Conservation (phyloP, 1,140 invertebrate species). For the Kradibia gibbosae region DNA sequence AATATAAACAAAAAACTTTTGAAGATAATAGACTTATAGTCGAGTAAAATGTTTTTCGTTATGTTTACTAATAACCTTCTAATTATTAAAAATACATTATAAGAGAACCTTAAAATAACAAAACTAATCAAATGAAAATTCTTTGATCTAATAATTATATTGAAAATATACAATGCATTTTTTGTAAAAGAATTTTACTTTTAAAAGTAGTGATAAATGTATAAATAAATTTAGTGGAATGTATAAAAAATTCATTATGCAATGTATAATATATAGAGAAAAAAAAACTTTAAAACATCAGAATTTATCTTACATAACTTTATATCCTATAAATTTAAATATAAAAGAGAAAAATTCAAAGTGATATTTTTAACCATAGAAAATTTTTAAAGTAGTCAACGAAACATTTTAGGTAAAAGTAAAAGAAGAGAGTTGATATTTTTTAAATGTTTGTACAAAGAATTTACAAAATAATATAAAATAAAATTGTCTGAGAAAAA, state of each 20-base stretch:
- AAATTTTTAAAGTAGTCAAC: neutral
- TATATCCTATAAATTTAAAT: neutral
- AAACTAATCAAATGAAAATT: too few relatives aligned
- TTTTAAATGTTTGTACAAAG: too few relatives aligned
- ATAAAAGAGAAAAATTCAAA: neutral
- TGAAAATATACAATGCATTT: too few relatives aligned
- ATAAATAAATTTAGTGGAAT: neutral
- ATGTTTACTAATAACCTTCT: neutral
- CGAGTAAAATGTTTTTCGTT: neutral
- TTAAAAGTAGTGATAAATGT: neutral
- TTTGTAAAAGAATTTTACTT: neutral
- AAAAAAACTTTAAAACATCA: neutral
- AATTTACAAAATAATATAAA: neutral
- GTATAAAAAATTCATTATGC: neutral
- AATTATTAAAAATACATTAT: constrained; percentile 9
- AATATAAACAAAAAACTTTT: neutral
- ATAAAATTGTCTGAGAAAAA: neutral
- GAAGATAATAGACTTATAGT: neutral
- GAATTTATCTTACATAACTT: neutral
- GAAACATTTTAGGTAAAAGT: neutral
- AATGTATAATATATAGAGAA: neutral
- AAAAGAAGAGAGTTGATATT: too few relatives aligned
- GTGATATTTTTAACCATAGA: neutral
- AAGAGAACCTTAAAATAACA: neutral
- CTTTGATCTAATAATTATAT: too few relatives aligned